phyloP scores from a whole-genome alignment of 2,797 vertebrate genomes.

The Acanthurus lineatus region DNA sequence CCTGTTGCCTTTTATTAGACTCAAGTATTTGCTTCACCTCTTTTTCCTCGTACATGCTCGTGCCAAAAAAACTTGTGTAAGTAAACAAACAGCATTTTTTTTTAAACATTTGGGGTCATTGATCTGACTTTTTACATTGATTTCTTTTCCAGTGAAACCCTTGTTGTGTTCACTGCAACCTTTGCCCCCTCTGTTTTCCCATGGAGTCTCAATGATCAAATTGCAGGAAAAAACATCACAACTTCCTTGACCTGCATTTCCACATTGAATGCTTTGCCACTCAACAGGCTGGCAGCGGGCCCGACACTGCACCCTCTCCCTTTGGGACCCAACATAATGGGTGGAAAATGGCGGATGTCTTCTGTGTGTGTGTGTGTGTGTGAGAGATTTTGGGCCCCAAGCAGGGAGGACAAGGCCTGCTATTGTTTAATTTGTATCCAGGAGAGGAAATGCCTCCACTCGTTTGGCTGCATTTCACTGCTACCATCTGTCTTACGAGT shows the following conservation, averaged over 20 bases:
- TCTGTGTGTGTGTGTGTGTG: neutral
- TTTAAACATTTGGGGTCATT: neutral
- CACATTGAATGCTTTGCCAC: constrained; percentile 52
- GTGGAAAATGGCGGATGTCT: constrained; percentile 47
- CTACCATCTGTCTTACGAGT: constrained; percentile 44
- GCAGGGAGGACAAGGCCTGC: constrained; percentile 53
- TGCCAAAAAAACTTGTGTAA: neutral
- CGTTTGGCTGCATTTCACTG: constrained; percentile 64
- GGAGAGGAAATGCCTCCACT: constrained; percentile 73
- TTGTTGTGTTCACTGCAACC: constrained; percentile 20
- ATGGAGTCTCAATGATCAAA: constrained; percentile 28
- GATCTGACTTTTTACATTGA: neutral
- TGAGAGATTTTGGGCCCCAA: constrained; percentile 25
- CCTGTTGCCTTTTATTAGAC: neutral
- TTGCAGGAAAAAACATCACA: constrained; percentile 38
- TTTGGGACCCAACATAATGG: constrained; percentile 53
- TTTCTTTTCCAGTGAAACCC: neutral
- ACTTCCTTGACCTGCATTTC: constrained; percentile 61
- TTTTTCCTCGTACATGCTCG: neutral
- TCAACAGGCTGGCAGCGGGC: constrained; percentile 59
- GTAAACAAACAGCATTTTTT: neutral
- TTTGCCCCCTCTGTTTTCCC: constrained; percentile 8
- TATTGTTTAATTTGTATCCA: constrained; percentile 70
- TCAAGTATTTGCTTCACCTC: neutral
- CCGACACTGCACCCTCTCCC: constrained; percentile 52